Evolutionary conservation across 1,140 invertebrate genomes (phyloP).

Genomic region (Drosophila repletoides): DNA sequence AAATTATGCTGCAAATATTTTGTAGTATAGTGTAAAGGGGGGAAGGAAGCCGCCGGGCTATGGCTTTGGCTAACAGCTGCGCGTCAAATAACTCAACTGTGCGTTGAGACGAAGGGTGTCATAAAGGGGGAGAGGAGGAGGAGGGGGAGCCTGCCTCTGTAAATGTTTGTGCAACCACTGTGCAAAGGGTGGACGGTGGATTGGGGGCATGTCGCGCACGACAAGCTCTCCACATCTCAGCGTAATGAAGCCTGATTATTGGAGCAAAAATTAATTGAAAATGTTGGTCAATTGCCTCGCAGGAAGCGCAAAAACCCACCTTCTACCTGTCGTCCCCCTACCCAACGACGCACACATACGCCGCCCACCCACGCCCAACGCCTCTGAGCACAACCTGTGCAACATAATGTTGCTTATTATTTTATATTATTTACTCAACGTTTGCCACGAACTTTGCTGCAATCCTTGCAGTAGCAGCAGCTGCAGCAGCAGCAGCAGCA

Average conservation of each 20-base stretch:
- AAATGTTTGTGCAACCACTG: slow-evolving; percentile 46
- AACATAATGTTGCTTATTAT: slow-evolving; percentile 47
- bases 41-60: slow-evolving; percentile 12
- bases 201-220: slow-evolving; percentile 30
- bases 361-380: background rate
- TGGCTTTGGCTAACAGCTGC: slow-evolving; percentile 69
- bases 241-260: slow-evolving; percentile 71
- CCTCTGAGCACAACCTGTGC: slow-evolving; percentile 30
- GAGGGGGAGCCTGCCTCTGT: slow-evolving; percentile 1
- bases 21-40: slow-evolving; percentile 19
- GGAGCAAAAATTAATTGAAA: slow-evolving; percentile 82
- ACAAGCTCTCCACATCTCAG: slow-evolving; percentile 16
- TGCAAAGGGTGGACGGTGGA: slow-evolving; percentile 13
- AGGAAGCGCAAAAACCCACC: slow-evolving; percentile 19
- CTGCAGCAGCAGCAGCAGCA: too few relatives aligned
- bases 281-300: slow-evolving; percentile 79
- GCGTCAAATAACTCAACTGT: slow-evolving; percentile 75
- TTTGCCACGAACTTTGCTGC: slow-evolving; percentile 35
- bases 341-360: too few relatives aligned
- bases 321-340: background rate
- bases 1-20: slow-evolving; percentile 64
- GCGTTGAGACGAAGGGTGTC: slow-evolving; percentile 42
- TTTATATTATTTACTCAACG: slow-evolving; percentile 39
- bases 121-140: background rate
- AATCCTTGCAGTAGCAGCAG: too few relatives aligned